Conservation (phyloP, 2,888 invertebrate species). For the Lysandra coridon region DNA sequence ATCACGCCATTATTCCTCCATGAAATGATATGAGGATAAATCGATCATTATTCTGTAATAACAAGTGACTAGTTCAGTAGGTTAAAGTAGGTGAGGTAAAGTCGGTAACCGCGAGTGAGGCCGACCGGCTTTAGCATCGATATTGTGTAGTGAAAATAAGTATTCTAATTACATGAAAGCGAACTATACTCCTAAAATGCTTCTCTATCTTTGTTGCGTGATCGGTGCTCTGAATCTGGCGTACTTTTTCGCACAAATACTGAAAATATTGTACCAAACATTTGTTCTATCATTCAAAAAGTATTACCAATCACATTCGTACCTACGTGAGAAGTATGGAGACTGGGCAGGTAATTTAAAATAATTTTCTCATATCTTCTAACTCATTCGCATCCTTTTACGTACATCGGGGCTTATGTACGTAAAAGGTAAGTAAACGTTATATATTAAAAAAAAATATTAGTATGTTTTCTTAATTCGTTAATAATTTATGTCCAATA, state of each 20-base stretch:
- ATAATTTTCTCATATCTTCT: too few species aligned
- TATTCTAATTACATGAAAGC: neutral
- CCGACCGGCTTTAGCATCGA: neutral
- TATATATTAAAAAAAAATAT: too few species aligned
- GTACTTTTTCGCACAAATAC: slow-evolving; percentile 34
- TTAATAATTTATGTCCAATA: too few species aligned
- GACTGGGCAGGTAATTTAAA: slow-evolving; percentile 25
- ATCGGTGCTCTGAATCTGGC: neutral
- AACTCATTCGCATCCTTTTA: too few species aligned
- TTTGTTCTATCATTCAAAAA: slow-evolving; percentile 13
- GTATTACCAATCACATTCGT: neutral
- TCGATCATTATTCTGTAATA: neutral
- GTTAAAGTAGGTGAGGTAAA: neutral
- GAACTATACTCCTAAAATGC: neutral
- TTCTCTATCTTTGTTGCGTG: neutral
- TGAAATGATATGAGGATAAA: neutral
- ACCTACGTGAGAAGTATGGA: slow-evolving; percentile 12
- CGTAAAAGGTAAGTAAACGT: too few species aligned
- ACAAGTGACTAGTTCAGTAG: neutral
- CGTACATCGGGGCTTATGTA: too few species aligned
- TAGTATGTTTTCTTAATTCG: too few species aligned
- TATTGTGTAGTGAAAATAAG: neutral
- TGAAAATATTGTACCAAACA: slow-evolving; percentile 49
- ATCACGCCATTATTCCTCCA: neutral
- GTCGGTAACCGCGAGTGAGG: neutral